phyloP scores from a whole-genome alignment of 2,113 vertebrate genomes.

The Megaleporinus macrocephalus region DNA sequence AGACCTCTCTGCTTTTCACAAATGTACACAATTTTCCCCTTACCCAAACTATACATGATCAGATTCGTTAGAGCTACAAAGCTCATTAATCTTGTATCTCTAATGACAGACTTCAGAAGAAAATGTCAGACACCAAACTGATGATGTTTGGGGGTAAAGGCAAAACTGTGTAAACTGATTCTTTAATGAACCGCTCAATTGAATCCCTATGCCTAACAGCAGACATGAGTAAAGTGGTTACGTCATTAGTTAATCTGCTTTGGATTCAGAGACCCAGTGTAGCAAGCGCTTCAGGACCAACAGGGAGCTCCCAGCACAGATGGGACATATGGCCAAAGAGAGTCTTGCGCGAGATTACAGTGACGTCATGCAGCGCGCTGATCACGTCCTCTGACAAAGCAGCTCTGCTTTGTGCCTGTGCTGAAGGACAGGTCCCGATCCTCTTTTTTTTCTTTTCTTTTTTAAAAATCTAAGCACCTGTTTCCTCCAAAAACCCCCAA shows the following conservation, averaged over 20 bases:
- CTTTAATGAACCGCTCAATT: background rate
- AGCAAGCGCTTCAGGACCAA: conserved; percentile 26
- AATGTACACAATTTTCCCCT: no score
- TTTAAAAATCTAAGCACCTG: background rate
- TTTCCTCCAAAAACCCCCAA: background rate
- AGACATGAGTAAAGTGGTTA: conserved; percentile 11
- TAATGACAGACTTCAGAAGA: background rate
- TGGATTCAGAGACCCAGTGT: conserved; percentile 17
- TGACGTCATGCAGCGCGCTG: conserved; percentile 50
- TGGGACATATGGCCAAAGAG: conserved; percentile 42
- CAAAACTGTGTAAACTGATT: background rate
- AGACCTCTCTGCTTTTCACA: no score
- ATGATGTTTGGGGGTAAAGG: background rate
- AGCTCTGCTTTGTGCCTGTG: conserved; percentile 1
- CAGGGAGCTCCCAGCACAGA: background rate
- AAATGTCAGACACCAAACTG: background rate
- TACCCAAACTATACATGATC: no score
- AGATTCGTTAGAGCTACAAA: no score
- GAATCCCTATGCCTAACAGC: conserved; percentile 31
- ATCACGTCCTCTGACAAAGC: conserved; percentile 32
- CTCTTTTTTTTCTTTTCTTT: no score
- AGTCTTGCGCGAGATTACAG: conserved; percentile 36
- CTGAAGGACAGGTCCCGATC: background rate
- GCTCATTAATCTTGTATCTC: no score
- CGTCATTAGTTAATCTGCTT: conserved; percentile 41